Evolutionary conservation across 2,113 vertebrate genomes (phyloP), one percentile per base, ranked within the genome.

Genomic region (Glaucomys volans): DNA sequence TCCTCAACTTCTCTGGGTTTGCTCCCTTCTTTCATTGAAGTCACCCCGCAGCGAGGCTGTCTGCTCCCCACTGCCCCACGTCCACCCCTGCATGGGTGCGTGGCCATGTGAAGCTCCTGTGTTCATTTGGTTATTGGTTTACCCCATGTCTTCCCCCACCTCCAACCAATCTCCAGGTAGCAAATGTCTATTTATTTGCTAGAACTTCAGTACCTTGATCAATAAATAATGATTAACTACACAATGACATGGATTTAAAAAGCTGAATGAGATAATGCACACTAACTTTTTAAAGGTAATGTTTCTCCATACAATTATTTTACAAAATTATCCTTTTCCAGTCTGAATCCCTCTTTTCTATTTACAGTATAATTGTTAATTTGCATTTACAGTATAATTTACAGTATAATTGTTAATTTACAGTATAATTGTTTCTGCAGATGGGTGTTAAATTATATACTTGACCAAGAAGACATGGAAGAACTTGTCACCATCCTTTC

Each of bases 371-470:
- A 95, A 96, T 88, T 96, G 69, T 94, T 95, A n/a, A n/a, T n/a
- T n/a, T n/a, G n/a, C n/a, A n/a, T n/a, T n/a, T n/a, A n/a, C n/a
- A n/a, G 97, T 90, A n/a, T 96, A 71, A 90, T 96, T 83, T 94
- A 37, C 54, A 66, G 85, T 82, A 77, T 82, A 95, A 96, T 88
- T 96, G 97, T 90, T 96, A 71, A 90, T 96, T 83, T 94, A 37
- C 54, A 66, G 85, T 82, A 77, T 82, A 95, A 96, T 88, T 96
- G 69, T 94, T 95, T 97, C 92, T 37, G 42, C 95, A 97, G 77
- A 97, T 96, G 77, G 89, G 57, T 52, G 64, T 89, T 97, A 95
- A 96, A 93, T 96, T 96, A 91, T 54, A 95, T 54, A 89, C 93
- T 76, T 44, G 88, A 79, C 94, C 64, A 12, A 76, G 90, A 85